Evolutionary conservation across 2,797 vertebrate genomes (phyloP).

Genomic region (Bradypodion ventrale): DNA sequence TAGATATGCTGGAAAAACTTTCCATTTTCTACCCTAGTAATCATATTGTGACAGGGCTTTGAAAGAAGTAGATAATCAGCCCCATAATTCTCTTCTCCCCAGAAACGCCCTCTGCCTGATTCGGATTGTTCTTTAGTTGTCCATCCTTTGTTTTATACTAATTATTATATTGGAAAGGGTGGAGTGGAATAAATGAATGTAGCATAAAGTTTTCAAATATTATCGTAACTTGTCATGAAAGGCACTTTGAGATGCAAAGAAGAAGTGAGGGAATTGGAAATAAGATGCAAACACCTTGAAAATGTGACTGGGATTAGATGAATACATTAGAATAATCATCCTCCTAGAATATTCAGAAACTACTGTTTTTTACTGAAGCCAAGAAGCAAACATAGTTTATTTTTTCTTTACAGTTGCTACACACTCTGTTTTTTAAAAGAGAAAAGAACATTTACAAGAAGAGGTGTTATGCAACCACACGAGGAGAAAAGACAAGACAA

Average conservation of each 20-base stretch:
- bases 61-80: not conserved
- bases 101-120: not conserved
- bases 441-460: constrained; percentile 1
- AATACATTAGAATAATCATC: constrained; percentile 19
- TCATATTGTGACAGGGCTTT: not conserved
- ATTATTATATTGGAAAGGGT: not conserved
- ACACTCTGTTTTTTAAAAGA: not conserved
- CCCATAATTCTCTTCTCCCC: not conserved
- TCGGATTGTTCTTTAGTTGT: not conserved
- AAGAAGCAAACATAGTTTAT: not conserved
- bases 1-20: not conserved
- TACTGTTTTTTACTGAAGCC: constrained; percentile 23
- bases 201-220: not conserved
- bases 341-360: constrained; percentile 37
- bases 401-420: not conserved
- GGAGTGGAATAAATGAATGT: not conserved
- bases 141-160: not conserved
- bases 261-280: constrained; percentile 26
- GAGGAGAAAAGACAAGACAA: constrained; percentile 40
- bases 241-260: constrained; percentile 16
- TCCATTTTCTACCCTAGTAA: not conserved
- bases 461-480: not conserved
- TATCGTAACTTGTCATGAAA: constrained; percentile 10
- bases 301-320: constrained; percentile 15
- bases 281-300: not conserved